A percentile compares a stretch with the other conserved stretches of the same genome.
These are phyloP conservation scores for Pharmacophagus antenor DNA, from an alignment of 2,888 invertebrate genomes.

Conservation along the genomic window DNA sequence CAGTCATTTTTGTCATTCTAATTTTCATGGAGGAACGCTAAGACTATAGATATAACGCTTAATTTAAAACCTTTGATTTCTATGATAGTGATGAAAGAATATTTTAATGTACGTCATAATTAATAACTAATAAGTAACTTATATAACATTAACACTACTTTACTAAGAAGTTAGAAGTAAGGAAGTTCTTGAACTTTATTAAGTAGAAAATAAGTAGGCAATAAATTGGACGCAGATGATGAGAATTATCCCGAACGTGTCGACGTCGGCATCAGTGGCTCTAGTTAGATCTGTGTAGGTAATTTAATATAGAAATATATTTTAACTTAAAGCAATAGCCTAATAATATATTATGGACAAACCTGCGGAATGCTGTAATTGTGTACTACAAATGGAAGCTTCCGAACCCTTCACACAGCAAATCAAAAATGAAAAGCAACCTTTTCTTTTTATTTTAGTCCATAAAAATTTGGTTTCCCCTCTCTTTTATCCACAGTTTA, in stretches of 20 bases:
- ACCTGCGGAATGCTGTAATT: not conserved
- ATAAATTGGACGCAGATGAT: constrained; percentile 19
- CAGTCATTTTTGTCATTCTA: not conserved
- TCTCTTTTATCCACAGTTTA: constrained; percentile 15
- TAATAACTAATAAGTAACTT: not conserved
- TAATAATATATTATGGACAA: not conserved
- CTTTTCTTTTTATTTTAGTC: constrained; percentile 2
- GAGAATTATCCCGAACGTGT: constrained; percentile 13
- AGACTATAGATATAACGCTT: not conserved
- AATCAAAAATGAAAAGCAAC: not conserved
- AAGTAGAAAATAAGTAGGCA: constrained; percentile 13
- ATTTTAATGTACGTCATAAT: no score
- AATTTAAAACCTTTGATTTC: no score
- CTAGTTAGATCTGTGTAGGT: not conserved
- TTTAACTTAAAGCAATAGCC: not conserved
- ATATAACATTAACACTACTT: not conserved
- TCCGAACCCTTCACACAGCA: not conserved
- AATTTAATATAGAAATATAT: not conserved
- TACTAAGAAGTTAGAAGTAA: not conserved
- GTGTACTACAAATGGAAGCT: not conserved
- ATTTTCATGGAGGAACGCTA: not conserved
- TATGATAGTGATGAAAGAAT: no score
- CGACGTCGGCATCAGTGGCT: not conserved
- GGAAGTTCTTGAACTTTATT: constrained; percentile 1
- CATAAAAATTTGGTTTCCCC: constrained; percentile 7